Conservation (phyloP, 2,113 vertebrate species). For the Tringa solitaria region DNA sequence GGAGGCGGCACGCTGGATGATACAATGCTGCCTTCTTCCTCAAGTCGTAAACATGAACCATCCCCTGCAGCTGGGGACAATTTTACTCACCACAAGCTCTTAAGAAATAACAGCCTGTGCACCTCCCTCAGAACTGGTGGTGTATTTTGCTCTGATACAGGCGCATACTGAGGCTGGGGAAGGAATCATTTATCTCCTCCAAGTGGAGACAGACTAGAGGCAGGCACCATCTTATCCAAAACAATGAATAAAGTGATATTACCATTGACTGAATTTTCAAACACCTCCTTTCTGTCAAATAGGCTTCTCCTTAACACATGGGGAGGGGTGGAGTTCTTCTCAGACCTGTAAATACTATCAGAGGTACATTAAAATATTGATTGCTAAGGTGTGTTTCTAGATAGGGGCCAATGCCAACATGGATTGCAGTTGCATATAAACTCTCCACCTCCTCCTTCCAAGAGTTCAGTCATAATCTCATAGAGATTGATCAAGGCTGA, state of each 20-base stretch:
- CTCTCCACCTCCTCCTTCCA: background rate
- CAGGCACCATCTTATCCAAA: background rate
- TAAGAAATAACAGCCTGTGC: background rate
- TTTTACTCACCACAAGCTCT: conserved; percentile 11
- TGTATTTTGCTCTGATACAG: background rate
- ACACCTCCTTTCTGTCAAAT: background rate
- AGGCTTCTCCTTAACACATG: background rate
- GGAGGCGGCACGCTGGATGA: background rate
- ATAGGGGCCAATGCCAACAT: background rate
- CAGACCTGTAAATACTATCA: background rate
- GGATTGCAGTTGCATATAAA: background rate
- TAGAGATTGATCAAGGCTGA: background rate
- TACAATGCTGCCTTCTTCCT: background rate
- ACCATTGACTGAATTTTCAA: background rate
- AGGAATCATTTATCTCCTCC: background rate
- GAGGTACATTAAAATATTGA: background rate
- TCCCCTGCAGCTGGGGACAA: background rate
- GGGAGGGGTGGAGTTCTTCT: background rate
- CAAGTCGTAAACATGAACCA: background rate
- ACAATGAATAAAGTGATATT: background rate
- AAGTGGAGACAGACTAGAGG: background rate
- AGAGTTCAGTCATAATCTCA: background rate
- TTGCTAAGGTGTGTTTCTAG: background rate
- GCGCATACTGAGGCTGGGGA: background rate
- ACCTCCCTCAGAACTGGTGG: background rate